phyloP scores from a whole-genome alignment of 1,140 invertebrate genomes.

The Paraescarpia echinospica region DNA sequence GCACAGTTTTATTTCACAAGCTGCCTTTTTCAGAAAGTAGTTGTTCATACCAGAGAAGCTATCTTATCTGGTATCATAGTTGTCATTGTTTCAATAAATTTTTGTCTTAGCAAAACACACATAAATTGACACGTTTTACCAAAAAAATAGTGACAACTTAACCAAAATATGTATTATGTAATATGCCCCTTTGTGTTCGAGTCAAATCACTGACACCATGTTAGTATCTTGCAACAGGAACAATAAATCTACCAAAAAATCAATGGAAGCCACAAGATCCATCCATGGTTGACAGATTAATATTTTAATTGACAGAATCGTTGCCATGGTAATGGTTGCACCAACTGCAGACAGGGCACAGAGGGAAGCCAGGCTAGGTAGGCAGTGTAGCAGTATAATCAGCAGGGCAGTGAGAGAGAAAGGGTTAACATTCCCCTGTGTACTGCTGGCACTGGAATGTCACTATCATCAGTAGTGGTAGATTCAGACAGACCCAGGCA shows the following conservation, averaged over 20 bases:
- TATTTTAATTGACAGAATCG: not conserved
- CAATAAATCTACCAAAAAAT: slow-evolving; percentile 7
- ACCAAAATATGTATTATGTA: not conserved
- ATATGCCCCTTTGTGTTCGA: not conserved
- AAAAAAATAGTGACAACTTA: not conserved
- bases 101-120: not conserved
- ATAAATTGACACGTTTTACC: not conserved
- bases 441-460: not conserved
- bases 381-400: not conserved
- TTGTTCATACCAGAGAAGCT: too few relatives aligned
- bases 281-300: not conserved
- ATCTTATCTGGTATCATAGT: too few relatives aligned
- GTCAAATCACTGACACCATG: not conserved
- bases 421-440: not conserved
- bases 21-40: not conserved
- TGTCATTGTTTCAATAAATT: not conserved
- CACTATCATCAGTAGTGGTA: not conserved
- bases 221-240: not conserved
- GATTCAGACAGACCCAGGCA: not conserved
- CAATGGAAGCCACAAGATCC: not conserved
- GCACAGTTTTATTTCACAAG: not conserved
- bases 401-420: not conserved
- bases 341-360: not conserved
- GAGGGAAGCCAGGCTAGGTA: not conserved
- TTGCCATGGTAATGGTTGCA: not conserved